Evolutionary conservation across 2,888 invertebrate species (phyloP).

Genomic region (Rhagium mordax): DNA sequence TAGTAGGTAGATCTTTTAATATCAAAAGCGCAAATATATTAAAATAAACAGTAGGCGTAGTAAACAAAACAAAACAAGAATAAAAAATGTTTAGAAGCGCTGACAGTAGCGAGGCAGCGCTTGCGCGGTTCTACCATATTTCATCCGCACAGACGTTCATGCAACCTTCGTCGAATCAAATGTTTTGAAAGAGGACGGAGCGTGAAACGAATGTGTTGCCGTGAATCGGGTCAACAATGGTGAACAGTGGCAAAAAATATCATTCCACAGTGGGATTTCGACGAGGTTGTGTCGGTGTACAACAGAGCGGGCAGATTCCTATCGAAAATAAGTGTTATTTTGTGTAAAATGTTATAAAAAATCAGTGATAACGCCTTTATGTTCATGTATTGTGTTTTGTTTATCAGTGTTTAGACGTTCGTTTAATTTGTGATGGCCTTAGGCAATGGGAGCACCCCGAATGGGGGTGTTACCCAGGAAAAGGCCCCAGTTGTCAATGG

Average conservation of each 20-base stretch:
- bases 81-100: conserved; percentile 50
- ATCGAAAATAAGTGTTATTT: conserved; percentile 41
- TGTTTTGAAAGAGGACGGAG: conserved; percentile 37
- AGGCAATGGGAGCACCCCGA: conserved; percentile 68
- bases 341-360: conserved; percentile 50
- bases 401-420: conserved; percentile 41
- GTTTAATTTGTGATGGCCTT: conserved; percentile 64
- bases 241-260: conserved; percentile 54
- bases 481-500: conserved; percentile 76
- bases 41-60: conserved; percentile 20
- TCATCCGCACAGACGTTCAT: conserved; percentile 34
- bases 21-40: conserved; percentile 11
- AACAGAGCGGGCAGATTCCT: conserved; percentile 38
- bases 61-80: conserved; percentile 34
- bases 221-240: conserved; percentile 43
- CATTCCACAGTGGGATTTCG: conserved; percentile 55
- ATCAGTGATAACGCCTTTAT: conserved; percentile 33
- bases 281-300: conserved; percentile 53
- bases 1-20: background rate
- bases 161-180: conserved; percentile 2
- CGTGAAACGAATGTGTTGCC: conserved; percentile 6
- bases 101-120: conserved; percentile 43
- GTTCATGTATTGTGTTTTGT: conserved; percentile 48
- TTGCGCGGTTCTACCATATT: conserved; percentile 43
- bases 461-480: conserved; percentile 69